Conservation (phyloP, 1,140 invertebrate species). For the Archivesica marissinica region DNA sequence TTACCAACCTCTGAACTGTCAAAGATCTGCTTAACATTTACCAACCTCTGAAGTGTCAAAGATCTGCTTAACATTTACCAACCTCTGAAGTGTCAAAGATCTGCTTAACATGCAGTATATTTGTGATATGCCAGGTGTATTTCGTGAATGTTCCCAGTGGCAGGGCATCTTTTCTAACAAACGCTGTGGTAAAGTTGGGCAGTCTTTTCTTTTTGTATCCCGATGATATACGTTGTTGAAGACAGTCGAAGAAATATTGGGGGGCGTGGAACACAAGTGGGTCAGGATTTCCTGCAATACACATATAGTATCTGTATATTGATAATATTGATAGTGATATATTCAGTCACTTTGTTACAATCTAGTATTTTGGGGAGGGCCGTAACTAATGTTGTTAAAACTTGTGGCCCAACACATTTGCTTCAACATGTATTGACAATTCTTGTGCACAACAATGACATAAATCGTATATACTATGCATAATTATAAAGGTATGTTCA, state of each 20-base stretch:
- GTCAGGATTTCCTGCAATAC: slow-evolving; percentile 85
- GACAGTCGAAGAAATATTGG: slow-evolving; percentile 89
- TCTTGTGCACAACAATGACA: too few relatives aligned
- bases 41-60: neutral
- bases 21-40: neutral
- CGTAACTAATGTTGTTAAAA: too few relatives aligned
- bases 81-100: slow-evolving; percentile 90
- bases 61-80: neutral
- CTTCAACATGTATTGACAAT: too few relatives aligned
- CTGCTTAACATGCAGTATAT: slow-evolving; percentile 90
- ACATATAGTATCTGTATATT: too few relatives aligned
- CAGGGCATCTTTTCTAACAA: slow-evolving; percentile 87
- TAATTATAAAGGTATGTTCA: too few relatives aligned
- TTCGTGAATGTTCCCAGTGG: slow-evolving; percentile 90
- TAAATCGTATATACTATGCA: too few relatives aligned
- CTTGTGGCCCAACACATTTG: too few relatives aligned
- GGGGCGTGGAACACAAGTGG: slow-evolving; percentile 90
- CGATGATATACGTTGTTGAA: slow-evolving; percentile 88
- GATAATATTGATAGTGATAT: too few relatives aligned
- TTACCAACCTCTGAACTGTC: too few relatives aligned
- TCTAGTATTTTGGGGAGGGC: too few relatives aligned
- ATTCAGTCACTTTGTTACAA: too few relatives aligned
- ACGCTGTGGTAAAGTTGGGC: slow-evolving; percentile 86
- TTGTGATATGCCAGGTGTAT: slow-evolving; percentile 91
- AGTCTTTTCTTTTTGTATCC: slow-evolving; percentile 88